A percentile compares a stretch with the other conserved stretches of the same genome.
phyloP scores from a whole-genome alignment of 2,888 invertebrate species.

The Abrostola triplasia region DNA sequence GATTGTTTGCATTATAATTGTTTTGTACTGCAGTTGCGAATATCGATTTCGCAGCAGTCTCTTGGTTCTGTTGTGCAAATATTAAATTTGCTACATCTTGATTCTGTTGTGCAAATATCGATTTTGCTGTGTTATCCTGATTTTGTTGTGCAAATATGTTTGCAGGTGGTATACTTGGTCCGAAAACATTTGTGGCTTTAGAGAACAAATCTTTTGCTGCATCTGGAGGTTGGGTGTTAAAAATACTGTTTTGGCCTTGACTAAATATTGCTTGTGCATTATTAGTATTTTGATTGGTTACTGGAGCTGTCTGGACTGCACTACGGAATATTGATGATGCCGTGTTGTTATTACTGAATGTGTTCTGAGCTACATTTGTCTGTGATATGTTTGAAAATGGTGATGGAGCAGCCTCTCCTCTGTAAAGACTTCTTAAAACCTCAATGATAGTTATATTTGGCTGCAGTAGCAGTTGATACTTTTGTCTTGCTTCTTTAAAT shows the following conservation, averaged over 20 bases:
- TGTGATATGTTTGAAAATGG: constrained; percentile 61
- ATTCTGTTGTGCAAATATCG: background rate
- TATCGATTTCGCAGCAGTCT: constrained; percentile 64
- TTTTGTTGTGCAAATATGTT: constrained; percentile 30
- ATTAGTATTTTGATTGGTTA: constrained; percentile 52
- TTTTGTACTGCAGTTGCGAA: constrained; percentile 73
- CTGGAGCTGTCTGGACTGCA: constrained; percentile 65
- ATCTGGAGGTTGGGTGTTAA: constrained; percentile 39
- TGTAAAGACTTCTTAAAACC: constrained; percentile 70
- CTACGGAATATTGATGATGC: constrained; percentile 76
- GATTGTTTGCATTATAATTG: constrained; percentile 41
- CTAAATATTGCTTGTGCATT: constrained; percentile 57
- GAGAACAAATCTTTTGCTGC: constrained; percentile 51
- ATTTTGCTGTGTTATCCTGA: constrained; percentile 11
- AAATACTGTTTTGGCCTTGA: constrained; percentile 48
- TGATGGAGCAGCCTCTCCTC: constrained; percentile 68
- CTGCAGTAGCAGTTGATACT: constrained; percentile 71
- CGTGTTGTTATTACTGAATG: constrained; percentile 39
- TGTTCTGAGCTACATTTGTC: constrained; percentile 42
- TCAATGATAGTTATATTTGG: constrained; percentile 66
- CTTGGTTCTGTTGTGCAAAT: constrained; percentile 37
- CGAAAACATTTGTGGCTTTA: constrained; percentile 47
- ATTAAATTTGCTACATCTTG: background rate
- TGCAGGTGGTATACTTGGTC: constrained; percentile 28
- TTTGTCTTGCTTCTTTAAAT: constrained; percentile 67